Conservation (phyloP, 2,113 vertebrate species). For the Thamnophis sirtalis region DNA sequence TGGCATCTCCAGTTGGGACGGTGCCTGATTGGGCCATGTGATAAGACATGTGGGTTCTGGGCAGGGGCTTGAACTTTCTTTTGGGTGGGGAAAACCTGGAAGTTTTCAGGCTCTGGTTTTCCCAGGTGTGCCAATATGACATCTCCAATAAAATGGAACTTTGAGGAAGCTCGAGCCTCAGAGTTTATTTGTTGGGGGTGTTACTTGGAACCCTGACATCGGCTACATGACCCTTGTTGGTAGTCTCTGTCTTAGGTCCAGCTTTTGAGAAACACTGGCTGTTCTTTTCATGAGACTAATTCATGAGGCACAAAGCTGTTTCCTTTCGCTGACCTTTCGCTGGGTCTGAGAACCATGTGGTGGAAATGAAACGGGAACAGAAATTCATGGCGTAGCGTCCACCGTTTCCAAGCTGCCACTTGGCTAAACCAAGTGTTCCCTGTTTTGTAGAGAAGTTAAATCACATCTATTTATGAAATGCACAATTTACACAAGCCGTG, state of each 20-base stretch:
- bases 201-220: no score
- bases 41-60: no score
- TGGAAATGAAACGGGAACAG: slow-evolving; percentile 19
- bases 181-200: no score
- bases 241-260: neutral
- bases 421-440: neutral
- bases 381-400: neutral
- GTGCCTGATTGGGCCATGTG: no score
- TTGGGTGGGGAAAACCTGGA: no score
- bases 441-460: neutral
- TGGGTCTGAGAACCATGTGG: neutral
- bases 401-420: slow-evolving; percentile 14
- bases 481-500: neutral
- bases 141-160: no score
- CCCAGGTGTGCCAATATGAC: no score
- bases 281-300: slow-evolving; percentile 22
- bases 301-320: slow-evolving; percentile 31
- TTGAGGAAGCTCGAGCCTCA: no score
- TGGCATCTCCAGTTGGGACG: no score
- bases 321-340: slow-evolving; percentile 32
- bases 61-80: no score
- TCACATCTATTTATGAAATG: rapidly evolving
- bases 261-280: neutral
- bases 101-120: no score
- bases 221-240: neutral